Evolutionary conservation across 1,140 invertebrate genomes (phyloP), one percentile per base, ranked within the genome.

Genomic region (Leptestheria dahalacensis): DNA sequence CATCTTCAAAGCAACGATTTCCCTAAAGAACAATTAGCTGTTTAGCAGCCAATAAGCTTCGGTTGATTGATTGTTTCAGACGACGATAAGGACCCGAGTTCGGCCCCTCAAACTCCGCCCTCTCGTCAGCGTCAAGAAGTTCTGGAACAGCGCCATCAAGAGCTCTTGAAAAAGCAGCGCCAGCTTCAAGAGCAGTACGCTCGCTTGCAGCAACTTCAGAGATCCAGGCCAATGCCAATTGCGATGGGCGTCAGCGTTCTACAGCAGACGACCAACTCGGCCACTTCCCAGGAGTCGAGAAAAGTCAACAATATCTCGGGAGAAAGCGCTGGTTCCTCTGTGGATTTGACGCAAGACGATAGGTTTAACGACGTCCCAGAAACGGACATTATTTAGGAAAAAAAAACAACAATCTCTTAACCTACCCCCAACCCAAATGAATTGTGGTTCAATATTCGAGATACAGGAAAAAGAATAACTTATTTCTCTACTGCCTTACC

Each of bases 121-220:
- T n/a, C 28, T n/a, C 61, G 61, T 20, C 64, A 61, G 12, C 75
- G 86, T 0, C 86, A 90, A 67, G 81, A 86, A 59, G 77, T 72
- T n/a, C 74, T 91, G 2, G 88, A 90, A 68, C 82, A 85, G 64
- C 78, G 88, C 1, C 88, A 92, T 67, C 86, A 90, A 68, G 88
- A 91, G 66, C 73, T 92, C 1, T 68, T 92, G 2, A 80, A 85
- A 53, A 91, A 91, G 66, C 89, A 92, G 66, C 84, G 83, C 60
- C 82, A 86, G 2, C 72, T 93, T 1, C 88, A 93, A 66, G 88
- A 91, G 63, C 89, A 93, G 65, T 93, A 91, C 70, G 84, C 85
- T 0, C 76, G 88, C 11, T 69, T 92, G 33, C 89, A 92, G 66
- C 85, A 86, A 70, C 77, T 91, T 23, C 88, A 89, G 20, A 49